A percentile compares a stretch with the other conserved stretches of the same genome.
These are phyloP conservation scores for Batillaria attramentaria DNA, from an alignment of 1,140 invertebrate genomes.

Conservation along the genomic window DNA sequence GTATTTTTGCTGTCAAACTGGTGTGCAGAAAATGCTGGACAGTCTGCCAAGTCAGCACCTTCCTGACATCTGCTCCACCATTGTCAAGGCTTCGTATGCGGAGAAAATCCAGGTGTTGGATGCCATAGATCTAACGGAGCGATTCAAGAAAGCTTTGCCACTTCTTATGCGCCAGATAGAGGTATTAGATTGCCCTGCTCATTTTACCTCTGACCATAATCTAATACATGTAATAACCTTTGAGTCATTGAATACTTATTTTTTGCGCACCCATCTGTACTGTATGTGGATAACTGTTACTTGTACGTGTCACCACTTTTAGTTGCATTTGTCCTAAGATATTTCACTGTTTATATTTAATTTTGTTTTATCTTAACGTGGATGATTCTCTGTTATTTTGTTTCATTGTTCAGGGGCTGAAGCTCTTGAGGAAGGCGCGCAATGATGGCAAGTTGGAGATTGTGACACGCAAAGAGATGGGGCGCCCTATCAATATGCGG, in stretches of 20 bases:
- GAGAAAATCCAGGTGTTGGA: slow-evolving; percentile 74
- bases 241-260: no score
- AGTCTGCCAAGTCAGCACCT: slow-evolving; percentile 72
- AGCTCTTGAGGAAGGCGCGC: slow-evolving; percentile 68
- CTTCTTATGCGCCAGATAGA: slow-evolving; percentile 74
- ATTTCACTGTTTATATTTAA: no score
- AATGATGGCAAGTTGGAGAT: slow-evolving; percentile 67
- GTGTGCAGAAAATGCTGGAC: slow-evolving; percentile 71
- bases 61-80: slow-evolving; percentile 73
- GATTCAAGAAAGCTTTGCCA: slow-evolving; percentile 73
- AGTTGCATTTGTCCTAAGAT: no score
- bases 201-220: no score
- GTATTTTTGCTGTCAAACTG: no score
- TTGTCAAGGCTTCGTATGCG: slow-evolving; percentile 72
- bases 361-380: no score
- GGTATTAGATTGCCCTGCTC: slow-evolving; percentile 64
- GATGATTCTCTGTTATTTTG: no score
- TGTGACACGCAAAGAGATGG: slow-evolving; percentile 54
- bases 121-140: slow-evolving; percentile 73
- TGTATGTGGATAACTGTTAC: no score
- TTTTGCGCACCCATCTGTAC: no score
- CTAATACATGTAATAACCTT: no score
- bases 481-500: slow-evolving; percentile 54
- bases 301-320: no score
- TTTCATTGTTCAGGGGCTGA: slow-evolving; percentile 69